A percentile compares a stretch with the other conserved stretches of the same genome.
Evolutionary conservation across 2,113 vertebrate species (phyloP).

Genomic region (Telmatochromis bifrenatus): DNA sequence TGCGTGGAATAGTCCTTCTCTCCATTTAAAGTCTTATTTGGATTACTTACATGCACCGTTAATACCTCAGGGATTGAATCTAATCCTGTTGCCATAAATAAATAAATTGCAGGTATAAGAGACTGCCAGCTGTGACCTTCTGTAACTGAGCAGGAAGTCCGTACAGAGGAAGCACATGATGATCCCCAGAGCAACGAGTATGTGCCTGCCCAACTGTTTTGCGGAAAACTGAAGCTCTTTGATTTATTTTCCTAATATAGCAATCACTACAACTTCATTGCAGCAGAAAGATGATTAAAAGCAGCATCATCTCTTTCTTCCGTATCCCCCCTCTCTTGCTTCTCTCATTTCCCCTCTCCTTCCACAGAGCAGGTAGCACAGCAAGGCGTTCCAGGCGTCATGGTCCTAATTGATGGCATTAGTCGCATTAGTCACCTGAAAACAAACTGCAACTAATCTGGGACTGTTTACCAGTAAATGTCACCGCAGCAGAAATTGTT

Average conservation of each 20-base stretch:
- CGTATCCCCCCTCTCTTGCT: neutral
- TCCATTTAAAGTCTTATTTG: neutral
- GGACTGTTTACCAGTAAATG: slow-evolving; percentile 44
- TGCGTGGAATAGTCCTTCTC: neutral
- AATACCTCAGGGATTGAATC: neutral
- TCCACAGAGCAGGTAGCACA: slow-evolving; percentile 39
- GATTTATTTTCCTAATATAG: neutral
- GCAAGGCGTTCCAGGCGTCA: neutral
- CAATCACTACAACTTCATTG: neutral
- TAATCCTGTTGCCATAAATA: neutral
- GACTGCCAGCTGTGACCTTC: neutral
- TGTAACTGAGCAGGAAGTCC: neutral
- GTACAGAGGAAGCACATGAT: neutral
- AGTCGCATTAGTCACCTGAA: slow-evolving; percentile 48
- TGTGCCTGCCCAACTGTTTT: neutral
- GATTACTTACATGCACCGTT: slow-evolving; percentile 15
- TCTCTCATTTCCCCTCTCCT: neutral
- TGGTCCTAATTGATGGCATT: slow-evolving; percentile 13
- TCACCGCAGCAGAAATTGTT: slow-evolving; percentile 1
- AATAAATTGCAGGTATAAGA: slow-evolving; percentile 3
- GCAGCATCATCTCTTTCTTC: neutral
- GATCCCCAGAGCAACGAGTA: neutral
- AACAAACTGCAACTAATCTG: slow-evolving; percentile 52
- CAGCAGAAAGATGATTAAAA: neutral
- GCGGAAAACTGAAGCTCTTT: neutral